Evolutionary conservation across 1,140 invertebrate genomes (phyloP), one percentile per base, ranked within the genome.

Genomic region (Sinonovacula constricta): DNA sequence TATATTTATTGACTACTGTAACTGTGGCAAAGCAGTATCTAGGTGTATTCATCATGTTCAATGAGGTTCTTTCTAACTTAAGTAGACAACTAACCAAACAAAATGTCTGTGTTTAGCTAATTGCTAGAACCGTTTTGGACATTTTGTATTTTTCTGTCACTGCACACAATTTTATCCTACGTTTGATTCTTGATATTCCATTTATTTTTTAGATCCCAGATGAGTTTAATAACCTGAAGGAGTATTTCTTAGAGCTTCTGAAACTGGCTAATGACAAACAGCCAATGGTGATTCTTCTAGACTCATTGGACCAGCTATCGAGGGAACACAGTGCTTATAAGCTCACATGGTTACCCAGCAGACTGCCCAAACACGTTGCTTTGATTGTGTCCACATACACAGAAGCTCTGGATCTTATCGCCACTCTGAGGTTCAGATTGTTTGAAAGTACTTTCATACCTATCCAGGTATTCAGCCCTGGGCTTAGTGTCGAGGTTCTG

Each of bases 401-500:
- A n/a, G 82, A 83, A 30, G 68, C 80, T 26, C 26, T 59, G 7
- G 76, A 81, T 30, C 60, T 83, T 2, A 74, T 79, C 0, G 30
- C 18, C 36, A 78, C 68, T 31, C 65, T 74, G 36, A 81, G 71
- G 94, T 98, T 83, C 94, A 97, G 78, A 94, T 98, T 72, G 72
- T 49, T 0, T 31, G 67, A 36, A 31, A 78, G 62, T 36, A 54
- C 31, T 78, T 87, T 90, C 69, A 79, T 85, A 18, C 22, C 83
- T 15, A 80, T 89, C 3, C 78, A 75, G 26, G 74, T 77, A 4
- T 72, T 88, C 14, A 71, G 70, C 0, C 79, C 81, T 10, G 79
- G 80, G n/a, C 49, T 81, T 4, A 83, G 84, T 66, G 65, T 57
- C n/a, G 60, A 81, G 10, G 80, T 90, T 49, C 63, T 88, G 45